phyloP scores from a whole-genome alignment of 2,113 vertebrate species.

The Epinephelus fuscoguttatus region DNA sequence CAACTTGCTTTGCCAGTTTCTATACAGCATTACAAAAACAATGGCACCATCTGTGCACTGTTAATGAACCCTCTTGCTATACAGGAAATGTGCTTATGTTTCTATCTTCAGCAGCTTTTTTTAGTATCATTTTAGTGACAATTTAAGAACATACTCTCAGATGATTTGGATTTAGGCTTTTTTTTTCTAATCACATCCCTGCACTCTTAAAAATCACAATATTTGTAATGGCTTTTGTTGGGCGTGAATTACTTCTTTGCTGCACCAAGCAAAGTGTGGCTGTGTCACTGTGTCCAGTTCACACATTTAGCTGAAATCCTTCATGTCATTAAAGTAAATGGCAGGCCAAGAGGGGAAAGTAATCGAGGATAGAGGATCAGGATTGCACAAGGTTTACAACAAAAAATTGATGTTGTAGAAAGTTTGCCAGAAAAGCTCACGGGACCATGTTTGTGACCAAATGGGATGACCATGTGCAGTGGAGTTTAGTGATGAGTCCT shows the following conservation, averaged over 20 bases:
- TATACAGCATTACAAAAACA: slow-evolving; percentile 28
- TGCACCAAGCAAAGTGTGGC: slow-evolving; percentile 10
- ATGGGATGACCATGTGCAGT: not conserved
- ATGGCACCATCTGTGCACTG: slow-evolving; percentile 25
- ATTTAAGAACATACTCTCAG: slow-evolving; percentile 13
- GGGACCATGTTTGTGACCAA: not conserved
- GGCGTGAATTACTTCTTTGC: slow-evolving; percentile 1
- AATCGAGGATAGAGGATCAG: not conserved
- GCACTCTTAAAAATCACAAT: slow-evolving; percentile 27
- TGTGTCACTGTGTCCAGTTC: slow-evolving; percentile 10
- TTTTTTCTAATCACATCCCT: slow-evolving; percentile 5
- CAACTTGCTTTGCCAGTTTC: not conserved
- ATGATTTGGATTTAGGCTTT: slow-evolving; percentile 21
- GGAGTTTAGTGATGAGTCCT: not conserved
- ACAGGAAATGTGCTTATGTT: not conserved
- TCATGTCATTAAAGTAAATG: slow-evolving; percentile 7
- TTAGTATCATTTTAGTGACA: not conserved
- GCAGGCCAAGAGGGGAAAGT: not conserved
- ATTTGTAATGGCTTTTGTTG: slow-evolving; percentile 20
- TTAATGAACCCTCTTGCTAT: slow-evolving; percentile 18
- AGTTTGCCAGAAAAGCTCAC: not conserved
- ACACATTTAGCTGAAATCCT: slow-evolving; percentile 23
- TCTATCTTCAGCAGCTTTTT: not conserved
- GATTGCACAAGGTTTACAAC: not conserved
- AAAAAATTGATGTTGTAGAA: not conserved